Percentiles rank a stretch among this genome's conserved stretches.
These are phyloP conservation scores for Poicephalus gulielmi DNA, from an alignment of 2,113 vertebrate species.

Conservation along the genomic window DNA sequence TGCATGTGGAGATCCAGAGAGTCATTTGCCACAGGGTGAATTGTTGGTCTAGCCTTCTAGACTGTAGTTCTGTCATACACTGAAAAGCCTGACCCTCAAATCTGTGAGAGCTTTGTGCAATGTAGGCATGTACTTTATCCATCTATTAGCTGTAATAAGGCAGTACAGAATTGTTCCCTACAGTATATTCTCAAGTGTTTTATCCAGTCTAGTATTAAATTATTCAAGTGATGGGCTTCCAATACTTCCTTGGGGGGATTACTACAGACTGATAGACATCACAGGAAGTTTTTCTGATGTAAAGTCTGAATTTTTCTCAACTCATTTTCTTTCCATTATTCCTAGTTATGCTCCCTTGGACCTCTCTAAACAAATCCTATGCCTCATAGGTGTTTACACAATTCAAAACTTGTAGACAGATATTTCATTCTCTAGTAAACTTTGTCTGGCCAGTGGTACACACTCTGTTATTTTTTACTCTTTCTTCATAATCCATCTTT, in stretches of 20 bases:
- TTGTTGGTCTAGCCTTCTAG: neutral
- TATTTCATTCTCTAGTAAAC: neutral
- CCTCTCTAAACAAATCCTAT: neutral
- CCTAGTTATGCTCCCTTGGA: neutral
- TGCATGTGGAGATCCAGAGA: neutral
- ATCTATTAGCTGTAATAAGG: neutral
- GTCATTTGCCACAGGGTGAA: neutral
- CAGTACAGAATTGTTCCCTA: neutral
- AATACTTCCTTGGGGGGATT: neutral
- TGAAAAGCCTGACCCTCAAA: neutral
- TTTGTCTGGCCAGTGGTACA: neutral
- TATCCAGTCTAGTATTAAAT: slow-evolving; percentile 25
- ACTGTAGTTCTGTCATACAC: rapidly evolving
- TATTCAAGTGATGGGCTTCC: slow-evolving; percentile 6
- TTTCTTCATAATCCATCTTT: neutral
- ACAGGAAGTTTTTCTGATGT: slow-evolving; percentile 6
- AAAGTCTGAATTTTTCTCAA: neutral
- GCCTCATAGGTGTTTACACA: neutral
- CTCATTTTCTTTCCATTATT: neutral
- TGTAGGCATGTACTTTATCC: neutral
- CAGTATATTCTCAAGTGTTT: neutral
- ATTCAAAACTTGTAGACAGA: neutral
- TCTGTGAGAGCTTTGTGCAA: neutral
- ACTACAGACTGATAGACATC: neutral
- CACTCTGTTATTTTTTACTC: neutral